Conservation (phyloP, 1,140 invertebrate genomes). For the Drosophila sproati region DNA sequence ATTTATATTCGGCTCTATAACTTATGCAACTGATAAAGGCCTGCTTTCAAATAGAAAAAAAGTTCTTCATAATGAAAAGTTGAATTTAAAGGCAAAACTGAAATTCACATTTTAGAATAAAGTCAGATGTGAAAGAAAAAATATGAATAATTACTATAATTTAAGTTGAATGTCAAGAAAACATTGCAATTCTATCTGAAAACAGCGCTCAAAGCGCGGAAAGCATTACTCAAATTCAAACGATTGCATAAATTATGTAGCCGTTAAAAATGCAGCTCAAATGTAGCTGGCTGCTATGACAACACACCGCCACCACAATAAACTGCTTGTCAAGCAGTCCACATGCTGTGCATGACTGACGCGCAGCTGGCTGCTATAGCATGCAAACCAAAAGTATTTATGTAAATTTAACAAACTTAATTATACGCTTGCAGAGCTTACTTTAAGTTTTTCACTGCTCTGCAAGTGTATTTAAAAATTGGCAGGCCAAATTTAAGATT, state of each 20-base stretch:
- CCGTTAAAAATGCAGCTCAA: slow-evolving; percentile 2
- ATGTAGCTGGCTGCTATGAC: slow-evolving; percentile 23
- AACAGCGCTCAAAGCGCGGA: too few relatives aligned
- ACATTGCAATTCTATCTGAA: too few relatives aligned
- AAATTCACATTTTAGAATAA: too few relatives aligned
- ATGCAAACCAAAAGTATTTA: slow-evolving; percentile 3
- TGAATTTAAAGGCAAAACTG: too few relatives aligned
- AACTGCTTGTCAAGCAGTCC: slow-evolving; percentile 36
- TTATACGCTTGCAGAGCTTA: slow-evolving; percentile 20
- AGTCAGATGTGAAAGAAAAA: too few relatives aligned
- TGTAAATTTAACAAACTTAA: not conserved
- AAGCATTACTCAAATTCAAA: too few relatives aligned
- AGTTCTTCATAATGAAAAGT: not conserved
- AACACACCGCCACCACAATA: slow-evolving; percentile 7
- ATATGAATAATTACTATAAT: too few relatives aligned
- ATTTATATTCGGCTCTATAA: not conserved
- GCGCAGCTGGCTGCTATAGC: not conserved
- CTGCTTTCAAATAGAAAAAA: too few relatives aligned
- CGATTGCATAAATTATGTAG: slow-evolving; percentile 16
- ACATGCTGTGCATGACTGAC: not conserved
- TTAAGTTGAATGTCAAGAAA: too few relatives aligned
- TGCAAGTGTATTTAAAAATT: slow-evolving; percentile 11
- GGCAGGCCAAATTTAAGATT: slow-evolving; percentile 18
- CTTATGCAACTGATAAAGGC: not conserved
- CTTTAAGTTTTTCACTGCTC: not conserved